A percentile compares a stretch with the other conserved stretches of the same genome.
These are phyloP conservation scores for Macheiramphus alcinus DNA, from an alignment of 2,113 vertebrate genomes.

Conservation along the genomic window DNA sequence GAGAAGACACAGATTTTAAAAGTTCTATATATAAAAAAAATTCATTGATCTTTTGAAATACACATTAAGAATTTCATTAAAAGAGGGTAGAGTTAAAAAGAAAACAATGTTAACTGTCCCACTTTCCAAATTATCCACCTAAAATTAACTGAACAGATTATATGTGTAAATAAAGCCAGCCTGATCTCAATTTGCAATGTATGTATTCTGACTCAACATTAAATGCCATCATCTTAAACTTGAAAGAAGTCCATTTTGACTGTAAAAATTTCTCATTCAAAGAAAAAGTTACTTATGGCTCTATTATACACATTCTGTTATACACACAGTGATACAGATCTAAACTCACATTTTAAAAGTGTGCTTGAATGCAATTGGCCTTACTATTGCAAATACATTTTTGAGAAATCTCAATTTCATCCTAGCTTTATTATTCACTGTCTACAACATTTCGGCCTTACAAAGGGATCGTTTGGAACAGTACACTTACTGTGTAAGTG, in stretches of 20 bases:
- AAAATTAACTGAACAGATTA: not conserved
- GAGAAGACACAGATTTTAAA: constrained; percentile 27
- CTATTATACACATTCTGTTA: not conserved
- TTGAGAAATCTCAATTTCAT: not conserved
- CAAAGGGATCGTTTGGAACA: not conserved
- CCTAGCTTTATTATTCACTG: not conserved
- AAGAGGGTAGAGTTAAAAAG: not conserved
- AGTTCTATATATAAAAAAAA: not conserved
- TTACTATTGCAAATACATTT: not conserved
- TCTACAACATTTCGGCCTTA: not conserved
- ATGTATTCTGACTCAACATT: not conserved
- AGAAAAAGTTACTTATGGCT: not conserved
- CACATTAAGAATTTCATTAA: not conserved
- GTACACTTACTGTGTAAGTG: not conserved
- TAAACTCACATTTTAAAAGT: not conserved
- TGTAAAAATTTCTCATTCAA: not conserved
- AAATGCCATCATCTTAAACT: not conserved
- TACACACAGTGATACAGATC: not conserved
- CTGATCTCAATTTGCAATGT: not conserved
- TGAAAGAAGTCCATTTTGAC: not conserved
- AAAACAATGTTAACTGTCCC: not conserved
- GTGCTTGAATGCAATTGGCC: not conserved
- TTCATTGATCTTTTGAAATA: not conserved
- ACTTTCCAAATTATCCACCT: not conserved
- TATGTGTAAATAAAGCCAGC: not conserved